Evolutionary conservation across 1,140 invertebrate species (phyloP).

Genomic region (Bactericera cockerelli): DNA sequence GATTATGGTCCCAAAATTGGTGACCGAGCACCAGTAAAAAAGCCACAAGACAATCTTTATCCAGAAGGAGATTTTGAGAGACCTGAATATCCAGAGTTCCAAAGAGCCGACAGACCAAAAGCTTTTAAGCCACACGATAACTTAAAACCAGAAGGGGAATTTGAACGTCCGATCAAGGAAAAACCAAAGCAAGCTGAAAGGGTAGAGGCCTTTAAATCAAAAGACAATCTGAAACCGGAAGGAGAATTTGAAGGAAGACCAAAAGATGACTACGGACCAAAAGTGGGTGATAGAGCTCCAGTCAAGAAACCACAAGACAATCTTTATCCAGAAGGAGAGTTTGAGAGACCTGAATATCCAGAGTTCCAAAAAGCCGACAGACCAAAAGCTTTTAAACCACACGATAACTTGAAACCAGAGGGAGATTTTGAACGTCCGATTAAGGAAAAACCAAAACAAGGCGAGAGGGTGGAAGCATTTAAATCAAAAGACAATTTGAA

Average conservation of each 20-base stretch:
- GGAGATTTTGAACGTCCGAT: slow-evolving; percentile 37
- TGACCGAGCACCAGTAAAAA: slow-evolving; percentile 28
- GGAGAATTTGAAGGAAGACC: slow-evolving; percentile 31
- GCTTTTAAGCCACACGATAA: slow-evolving; percentile 29
- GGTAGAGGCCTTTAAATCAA: slow-evolving; percentile 33
- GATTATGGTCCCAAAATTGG: slow-evolving; percentile 17
- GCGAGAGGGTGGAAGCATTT: slow-evolving; percentile 21
- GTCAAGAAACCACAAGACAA: slow-evolving; percentile 36
- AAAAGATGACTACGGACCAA: slow-evolving; percentile 31
- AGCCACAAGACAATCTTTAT: slow-evolving; percentile 35
- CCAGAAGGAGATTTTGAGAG: slow-evolving; percentile 27
- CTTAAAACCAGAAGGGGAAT: slow-evolving; percentile 35
- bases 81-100: slow-evolving; percentile 22
- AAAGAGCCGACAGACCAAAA: slow-evolving; percentile 28
- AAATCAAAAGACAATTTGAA: slow-evolving; percentile 5
- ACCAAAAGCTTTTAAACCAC: slow-evolving; percentile 30
- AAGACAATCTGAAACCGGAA: slow-evolving; percentile 35
- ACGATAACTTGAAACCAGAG: slow-evolving; percentile 38
- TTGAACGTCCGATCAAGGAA: slow-evolving; percentile 27
- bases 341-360: slow-evolving; percentile 39
- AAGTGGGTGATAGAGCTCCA: slow-evolving; percentile 31
- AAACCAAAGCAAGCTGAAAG: slow-evolving; percentile 31
- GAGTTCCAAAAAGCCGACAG: slow-evolving; percentile 27
- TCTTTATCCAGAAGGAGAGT: slow-evolving; percentile 44
- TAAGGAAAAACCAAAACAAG: slow-evolving; percentile 28